Percentiles rank a stretch among this genome's conserved stretches.
phyloP scores from a whole-genome alignment of 2,797 vertebrate genomes.

The Lacerta viridis region DNA sequence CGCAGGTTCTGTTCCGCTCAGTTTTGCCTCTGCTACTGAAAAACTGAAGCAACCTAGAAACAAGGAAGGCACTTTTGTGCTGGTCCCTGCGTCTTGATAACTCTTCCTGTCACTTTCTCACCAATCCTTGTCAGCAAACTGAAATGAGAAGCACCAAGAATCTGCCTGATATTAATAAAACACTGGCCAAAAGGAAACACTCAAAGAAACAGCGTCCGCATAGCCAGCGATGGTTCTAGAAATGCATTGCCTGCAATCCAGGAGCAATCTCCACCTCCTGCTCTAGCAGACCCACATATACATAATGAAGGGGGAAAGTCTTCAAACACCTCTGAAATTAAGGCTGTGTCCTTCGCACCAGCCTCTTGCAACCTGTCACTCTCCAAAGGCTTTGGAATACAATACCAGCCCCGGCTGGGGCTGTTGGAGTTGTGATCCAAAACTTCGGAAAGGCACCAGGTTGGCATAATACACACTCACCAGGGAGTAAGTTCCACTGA shows the following conservation, averaged over 20 bases:
- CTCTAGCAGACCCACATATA: not conserved
- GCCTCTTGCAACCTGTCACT: not conserved
- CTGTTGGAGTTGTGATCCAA: not conserved
- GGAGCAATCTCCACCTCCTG: not conserved
- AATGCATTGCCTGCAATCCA: not conserved
- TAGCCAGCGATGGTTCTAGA: constrained; percentile 46
- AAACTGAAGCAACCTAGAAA: constrained; percentile 39
- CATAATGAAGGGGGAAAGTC: not conserved
- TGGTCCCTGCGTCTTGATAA: not conserved
- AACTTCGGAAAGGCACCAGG: not conserved
- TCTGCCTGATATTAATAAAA: constrained; percentile 40
- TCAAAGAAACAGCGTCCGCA: constrained; percentile 64
- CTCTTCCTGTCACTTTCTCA: constrained; percentile 33
- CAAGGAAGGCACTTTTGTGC: constrained; percentile 38
- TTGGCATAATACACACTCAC: not conserved
- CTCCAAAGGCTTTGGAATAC: not conserved
- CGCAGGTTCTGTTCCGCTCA: not conserved
- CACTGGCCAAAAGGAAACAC: constrained; percentile 53
- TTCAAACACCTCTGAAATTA: not conserved
- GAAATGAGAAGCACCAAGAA: constrained; percentile 51
- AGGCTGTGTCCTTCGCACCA: too few relatives aligned
- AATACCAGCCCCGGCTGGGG: not conserved
- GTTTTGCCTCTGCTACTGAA: constrained; percentile 36
- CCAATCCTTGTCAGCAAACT: constrained; percentile 34
- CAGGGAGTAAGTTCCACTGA: not conserved